Evolutionary conservation across 2,888 invertebrate species (phyloP).

Genomic region (Eristalinus sepulchralis): DNA sequence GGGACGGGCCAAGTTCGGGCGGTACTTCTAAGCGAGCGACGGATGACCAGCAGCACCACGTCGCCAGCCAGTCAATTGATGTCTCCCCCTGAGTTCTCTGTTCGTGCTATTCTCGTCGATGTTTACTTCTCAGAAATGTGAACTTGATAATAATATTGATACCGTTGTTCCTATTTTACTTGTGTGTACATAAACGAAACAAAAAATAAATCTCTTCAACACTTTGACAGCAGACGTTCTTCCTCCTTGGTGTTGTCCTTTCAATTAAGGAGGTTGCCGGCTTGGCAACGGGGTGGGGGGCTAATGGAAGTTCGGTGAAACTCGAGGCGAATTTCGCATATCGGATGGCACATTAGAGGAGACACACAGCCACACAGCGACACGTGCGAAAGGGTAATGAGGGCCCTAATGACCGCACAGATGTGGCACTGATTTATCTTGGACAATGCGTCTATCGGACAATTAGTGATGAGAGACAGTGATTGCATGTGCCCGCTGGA

Average conservation of each 20-base stretch:
- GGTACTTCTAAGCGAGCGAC: conserved; percentile 48
- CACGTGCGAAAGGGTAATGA: not conserved
- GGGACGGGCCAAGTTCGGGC: conserved; percentile 62
- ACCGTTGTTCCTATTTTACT: conserved; percentile 71
- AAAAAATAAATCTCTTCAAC: conserved; percentile 55
- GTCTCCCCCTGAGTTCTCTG: conserved; percentile 35
- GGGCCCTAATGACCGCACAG: not conserved
- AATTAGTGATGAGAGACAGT: not conserved
- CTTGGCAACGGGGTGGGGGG: not conserved
- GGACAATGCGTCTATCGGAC: not conserved
- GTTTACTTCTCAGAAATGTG: conserved; percentile 61
- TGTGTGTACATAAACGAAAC: conserved; percentile 63
- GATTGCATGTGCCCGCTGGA: not conserved
- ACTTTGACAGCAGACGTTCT: conserved; percentile 50
- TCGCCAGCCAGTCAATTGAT: not conserved
- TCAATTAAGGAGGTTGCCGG: conserved; percentile 15
- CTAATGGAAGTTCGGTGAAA: conserved; percentile 26
- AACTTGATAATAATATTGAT: conserved; percentile 70
- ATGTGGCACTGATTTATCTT: not conserved
- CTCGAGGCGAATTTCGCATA: conserved; percentile 7
- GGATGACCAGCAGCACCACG: too few species aligned
- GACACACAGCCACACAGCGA: conserved; percentile 1
- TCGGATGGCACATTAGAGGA: conserved; percentile 38
- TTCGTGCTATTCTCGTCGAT: conserved; percentile 62
- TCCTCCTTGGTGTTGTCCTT: conserved; percentile 50